Base-by-base conservation (phyloP, 1,140 invertebrate species). In the Pachyrhynchus sulphureomaculatus region DNA sequence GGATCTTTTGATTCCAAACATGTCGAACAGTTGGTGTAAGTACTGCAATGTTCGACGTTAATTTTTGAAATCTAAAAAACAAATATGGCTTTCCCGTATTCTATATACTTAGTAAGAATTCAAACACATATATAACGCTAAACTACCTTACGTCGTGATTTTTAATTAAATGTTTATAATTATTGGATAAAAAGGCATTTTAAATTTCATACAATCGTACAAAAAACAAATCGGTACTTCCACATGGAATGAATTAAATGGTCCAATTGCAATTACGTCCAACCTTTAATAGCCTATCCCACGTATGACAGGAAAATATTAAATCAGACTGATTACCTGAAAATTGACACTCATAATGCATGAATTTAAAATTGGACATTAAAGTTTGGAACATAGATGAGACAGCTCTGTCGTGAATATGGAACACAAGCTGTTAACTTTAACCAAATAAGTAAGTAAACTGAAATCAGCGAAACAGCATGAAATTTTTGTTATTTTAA, bases 1-100 rank as follows among this genome's bases (percentile, higher is more conserved):
- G 96, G 96, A 82, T 99, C 96, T 69, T 87, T 87, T 0, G 93
- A 93, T 72, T 91, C 90, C 6, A 97, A 82, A 77, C 96, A 99
- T 10, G 87, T 81, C 2, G 88, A 90, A 78, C 96, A 99, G 64
- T 93, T 94, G 2, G 84, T 87, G 74, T 94, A 93, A 69, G 87
- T 87, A 34, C 86, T 86, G 79, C 96, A 99, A 66, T 92, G 89
- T 72, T 98, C 92, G n/a, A 97, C 88, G 61, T 88, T 87, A 55
- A 98, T 84, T 82, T 96, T 96, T 0, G 89, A 85, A 62, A 98
- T 87, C 83, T 92, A 78, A 34, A 81, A 81, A 55, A 12, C 2
- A 42, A 59, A 44, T n/a, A 15, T 10, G 47, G 17, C 5, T 21
- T 17, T 42, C 4, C 8, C 24, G 24, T 26, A 26, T 4, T 26